Conservation (phyloP, 1,140 invertebrate species). For the Rhizoglyphus robini region DNA sequence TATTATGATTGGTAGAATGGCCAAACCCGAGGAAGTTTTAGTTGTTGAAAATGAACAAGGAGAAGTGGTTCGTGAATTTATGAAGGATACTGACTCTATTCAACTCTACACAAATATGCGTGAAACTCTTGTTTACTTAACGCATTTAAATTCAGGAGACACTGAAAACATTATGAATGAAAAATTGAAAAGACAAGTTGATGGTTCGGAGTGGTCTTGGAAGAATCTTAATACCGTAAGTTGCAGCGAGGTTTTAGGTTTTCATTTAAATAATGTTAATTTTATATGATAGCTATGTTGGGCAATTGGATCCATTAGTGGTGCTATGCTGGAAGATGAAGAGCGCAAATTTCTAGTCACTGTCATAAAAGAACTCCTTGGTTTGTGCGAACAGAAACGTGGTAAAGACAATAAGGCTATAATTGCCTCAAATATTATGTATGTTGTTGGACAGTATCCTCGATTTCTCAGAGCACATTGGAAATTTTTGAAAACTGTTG, state of each 20-base stretch:
- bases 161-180: constrained; percentile 99
- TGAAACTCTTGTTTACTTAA: constrained; percentile 95
- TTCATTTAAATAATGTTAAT: neutral
- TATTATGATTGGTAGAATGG: constrained; percentile 99
- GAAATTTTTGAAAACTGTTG: constrained; percentile 99
- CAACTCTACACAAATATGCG: constrained; percentile 99
- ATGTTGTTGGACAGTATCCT: constrained; percentile 99
- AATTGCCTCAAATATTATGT: constrained; percentile 99
- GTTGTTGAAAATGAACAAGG: constrained; percentile 99
- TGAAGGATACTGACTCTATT: constrained; percentile 99
- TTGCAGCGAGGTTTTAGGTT: constrained; percentile 14
- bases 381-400: constrained; percentile 96
- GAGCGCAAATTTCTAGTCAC: constrained; percentile 98
- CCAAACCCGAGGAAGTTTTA: constrained; percentile 98
- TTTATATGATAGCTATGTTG: constrained; percentile 61
- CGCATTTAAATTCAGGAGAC: constrained; percentile 93
- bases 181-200: constrained; percentile 96
- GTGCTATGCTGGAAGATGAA: constrained; percentile 97
- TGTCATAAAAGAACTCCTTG: constrained; percentile 95
- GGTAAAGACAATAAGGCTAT: constrained; percentile 99
- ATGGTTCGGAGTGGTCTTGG: constrained; percentile 98
- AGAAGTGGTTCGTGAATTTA: constrained; percentile 96
- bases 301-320: constrained; percentile 99
- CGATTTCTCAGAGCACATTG: constrained; percentile 96
- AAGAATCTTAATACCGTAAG: constrained; percentile 91